Base-by-base conservation (phyloP, 2,888 invertebrate genomes). In the Erynnis tages region DNA sequence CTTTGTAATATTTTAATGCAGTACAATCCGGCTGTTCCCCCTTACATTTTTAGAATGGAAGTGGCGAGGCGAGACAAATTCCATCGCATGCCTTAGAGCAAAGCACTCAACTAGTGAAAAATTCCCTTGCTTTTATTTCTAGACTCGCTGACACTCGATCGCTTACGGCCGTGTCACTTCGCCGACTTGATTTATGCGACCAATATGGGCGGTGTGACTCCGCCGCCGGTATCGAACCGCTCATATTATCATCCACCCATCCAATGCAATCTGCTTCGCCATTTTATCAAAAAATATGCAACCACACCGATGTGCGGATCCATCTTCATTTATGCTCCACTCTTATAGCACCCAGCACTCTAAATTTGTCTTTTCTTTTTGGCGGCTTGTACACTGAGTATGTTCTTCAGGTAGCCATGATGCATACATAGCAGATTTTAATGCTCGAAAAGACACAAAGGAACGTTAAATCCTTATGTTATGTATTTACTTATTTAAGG, bases 181-280 rank as follows among this genome's bases (percentile, higher is more conserved):
- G 71, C 71, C 68, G 68, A 76, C 79, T 83, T 89, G 88, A 89
- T 89, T 89, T 89, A 88, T 89, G 88, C 86, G 79, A 78, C 82
- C 87, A 87, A 88, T 87, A 87, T 87, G 87, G 87, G 77, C 70
- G 69, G 69, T 81, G 86, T 85, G 88, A 85, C 77, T 83, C 79
- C 75, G 61, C 72, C 61, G 62, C 69, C 75, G 74, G 78, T 83
- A 82, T 82, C 80, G 79, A 84, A 77, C 81, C 77, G 71, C 66
- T 74, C 78, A 72, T 80, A 80, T 59, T 65, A 66, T 79, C 77
- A 73, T 71, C 73, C 66, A 70, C 40, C 53, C 45, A 40, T 53
- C 38, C 52, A 44, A 17, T 44, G 50, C 50, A 44, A 50, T 50
- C 44, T 41, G 52, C 52, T 52, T 44, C 44, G 34, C 23, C 44